Conservation (phyloP, 35 echinoderm and acorn worm genomes). For the Eucidaris tribuloides region DNA sequence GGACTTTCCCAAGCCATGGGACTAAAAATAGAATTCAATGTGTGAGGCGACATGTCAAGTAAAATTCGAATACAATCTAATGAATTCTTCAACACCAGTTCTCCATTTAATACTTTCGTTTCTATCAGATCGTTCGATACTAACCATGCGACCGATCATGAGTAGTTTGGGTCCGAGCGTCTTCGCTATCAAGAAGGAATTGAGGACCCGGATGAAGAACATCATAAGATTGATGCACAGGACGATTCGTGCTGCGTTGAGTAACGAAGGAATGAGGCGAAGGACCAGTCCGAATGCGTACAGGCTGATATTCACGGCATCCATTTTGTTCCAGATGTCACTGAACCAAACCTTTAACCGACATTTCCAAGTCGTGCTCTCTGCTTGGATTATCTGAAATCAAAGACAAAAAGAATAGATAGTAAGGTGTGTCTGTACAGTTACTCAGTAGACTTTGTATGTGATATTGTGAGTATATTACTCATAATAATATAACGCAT, state of each 20-base stretch:
- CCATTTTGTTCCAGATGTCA: slow-evolving; percentile 71
- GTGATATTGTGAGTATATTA: no score
- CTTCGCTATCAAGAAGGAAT: slow-evolving; percentile 48
- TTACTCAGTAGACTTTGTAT: no score
- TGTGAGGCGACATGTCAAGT: no score
- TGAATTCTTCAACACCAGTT: no score
- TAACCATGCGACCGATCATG: slow-evolving; percentile 82
- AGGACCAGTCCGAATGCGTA: slow-evolving; percentile 36
- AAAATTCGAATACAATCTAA: no score
- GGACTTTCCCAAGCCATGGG: no score
- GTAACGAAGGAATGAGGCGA: not conserved
- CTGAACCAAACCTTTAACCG: slow-evolving; percentile 26
- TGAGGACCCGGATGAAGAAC: slow-evolving; percentile 61
- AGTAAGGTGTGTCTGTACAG: no score
- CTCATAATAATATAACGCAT: no score
- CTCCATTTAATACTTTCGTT: no score
- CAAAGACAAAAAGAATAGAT: not conserved
- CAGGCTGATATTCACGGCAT: slow-evolving; percentile 27
- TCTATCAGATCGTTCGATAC: no score
- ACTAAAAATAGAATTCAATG: no score
- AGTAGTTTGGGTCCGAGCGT: slow-evolving; percentile 75
- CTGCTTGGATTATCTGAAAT: not conserved
- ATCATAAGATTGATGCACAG: slow-evolving; percentile 53
- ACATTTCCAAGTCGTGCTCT: not conserved
- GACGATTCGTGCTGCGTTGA: slow-evolving; percentile 38